Conservation (phyloP, 2,888 invertebrate species). For the Pollenia angustigena region DNA sequence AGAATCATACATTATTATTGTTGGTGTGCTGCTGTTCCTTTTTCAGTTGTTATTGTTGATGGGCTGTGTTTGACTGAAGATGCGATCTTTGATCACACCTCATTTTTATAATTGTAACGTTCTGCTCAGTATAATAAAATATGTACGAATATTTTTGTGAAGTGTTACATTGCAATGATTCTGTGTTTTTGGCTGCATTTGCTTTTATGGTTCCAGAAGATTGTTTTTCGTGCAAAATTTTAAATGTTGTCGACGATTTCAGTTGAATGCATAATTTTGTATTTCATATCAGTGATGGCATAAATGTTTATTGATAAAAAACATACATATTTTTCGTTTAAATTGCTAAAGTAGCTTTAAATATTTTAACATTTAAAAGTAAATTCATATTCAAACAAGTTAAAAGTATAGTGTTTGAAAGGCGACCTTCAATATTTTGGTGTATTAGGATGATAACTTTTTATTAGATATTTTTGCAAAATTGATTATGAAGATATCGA, state of each 20-base stretch:
- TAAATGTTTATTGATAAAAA: slow-evolving; percentile 60
- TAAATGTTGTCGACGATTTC: slow-evolving; percentile 48
- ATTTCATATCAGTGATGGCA: slow-evolving; percentile 49
- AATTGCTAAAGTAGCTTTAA: slow-evolving; percentile 3
- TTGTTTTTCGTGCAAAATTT: slow-evolving; percentile 53
- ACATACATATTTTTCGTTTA: slow-evolving; percentile 22
- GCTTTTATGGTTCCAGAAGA: slow-evolving; percentile 33
- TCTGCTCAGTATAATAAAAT: slow-evolving; percentile 30
- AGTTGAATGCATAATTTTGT: slow-evolving; percentile 51
- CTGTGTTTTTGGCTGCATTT: slow-evolving; percentile 44
- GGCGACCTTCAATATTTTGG: too few relatives aligned
- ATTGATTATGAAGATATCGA: too few relatives aligned
- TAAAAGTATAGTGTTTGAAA: too few relatives aligned
- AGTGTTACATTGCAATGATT: slow-evolving; percentile 3
- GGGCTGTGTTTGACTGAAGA: slow-evolving; percentile 49
- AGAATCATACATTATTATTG: slow-evolving; percentile 26
- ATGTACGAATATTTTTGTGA: slow-evolving; percentile 6
- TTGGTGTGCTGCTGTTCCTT: slow-evolving; percentile 25
- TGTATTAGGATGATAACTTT: too few relatives aligned
- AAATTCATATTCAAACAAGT: too few relatives aligned
- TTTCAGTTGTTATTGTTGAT: slow-evolving; percentile 50
- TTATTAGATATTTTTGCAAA: too few relatives aligned
- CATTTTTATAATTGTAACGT: slow-evolving; percentile 67
- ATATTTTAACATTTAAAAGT: too few relatives aligned
- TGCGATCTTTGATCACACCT: slow-evolving; percentile 70